Conservation (phyloP, 2,888 invertebrate genomes). For the Cynaeus angustus region DNA sequence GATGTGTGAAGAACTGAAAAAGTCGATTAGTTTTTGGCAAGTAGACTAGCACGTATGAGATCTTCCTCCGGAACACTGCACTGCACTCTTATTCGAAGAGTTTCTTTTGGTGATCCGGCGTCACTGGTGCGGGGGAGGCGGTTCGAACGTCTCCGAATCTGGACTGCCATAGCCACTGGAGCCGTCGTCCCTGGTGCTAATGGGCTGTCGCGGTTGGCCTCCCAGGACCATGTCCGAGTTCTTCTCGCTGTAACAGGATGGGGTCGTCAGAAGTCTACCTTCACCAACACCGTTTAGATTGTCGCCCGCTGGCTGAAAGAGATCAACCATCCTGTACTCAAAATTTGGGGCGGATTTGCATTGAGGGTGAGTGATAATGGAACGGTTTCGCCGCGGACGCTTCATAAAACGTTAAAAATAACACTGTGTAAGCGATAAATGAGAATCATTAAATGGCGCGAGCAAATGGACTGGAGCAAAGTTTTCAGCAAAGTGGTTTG, state of each 20-base stretch:
- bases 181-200: constrained; percentile 76
- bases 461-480: constrained; percentile 66
- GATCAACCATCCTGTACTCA: constrained; percentile 60
- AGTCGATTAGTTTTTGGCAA: constrained; percentile 48
- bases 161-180: constrained; percentile 88
- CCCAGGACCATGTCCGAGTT: constrained; percentile 64
- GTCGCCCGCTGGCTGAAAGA: constrained; percentile 71
- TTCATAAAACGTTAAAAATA: constrained; percentile 62
- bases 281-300: constrained; percentile 66
- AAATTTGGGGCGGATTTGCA: constrained; percentile 13
- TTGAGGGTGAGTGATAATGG: constrained; percentile 31
- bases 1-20: constrained; percentile 30
- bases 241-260: constrained; percentile 72
- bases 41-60: constrained; percentile 57
- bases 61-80: constrained; percentile 50
- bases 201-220: constrained; percentile 70
- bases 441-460: constrained; percentile 66
- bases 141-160: constrained; percentile 78
- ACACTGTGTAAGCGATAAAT: constrained; percentile 56
- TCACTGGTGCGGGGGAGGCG: constrained; percentile 67
- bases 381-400: constrained; percentile 21
- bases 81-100: constrained; percentile 43
- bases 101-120: constrained; percentile 55
- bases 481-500: constrained; percentile 67
- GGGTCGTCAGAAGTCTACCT: constrained; percentile 66